Evolutionary conservation across 2,797 vertebrate species (phyloP), one percentile per base, ranked within the genome.

Genomic region (Leucoraja ocellata): DNA sequence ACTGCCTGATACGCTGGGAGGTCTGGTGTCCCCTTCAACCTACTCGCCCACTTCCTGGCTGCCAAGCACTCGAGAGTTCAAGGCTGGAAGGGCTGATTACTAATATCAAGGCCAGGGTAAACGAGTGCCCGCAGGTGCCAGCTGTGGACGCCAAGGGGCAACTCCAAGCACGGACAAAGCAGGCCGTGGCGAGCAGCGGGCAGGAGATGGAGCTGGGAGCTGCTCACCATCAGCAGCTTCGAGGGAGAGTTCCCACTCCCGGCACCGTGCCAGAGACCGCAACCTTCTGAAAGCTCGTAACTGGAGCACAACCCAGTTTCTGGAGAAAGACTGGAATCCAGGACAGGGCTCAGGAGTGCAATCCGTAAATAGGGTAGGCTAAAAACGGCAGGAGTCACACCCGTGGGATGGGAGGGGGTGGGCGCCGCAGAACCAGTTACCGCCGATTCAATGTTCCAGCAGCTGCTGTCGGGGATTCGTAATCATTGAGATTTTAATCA

Each of bases 241-340:
- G 39, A 46, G 46, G 46, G 46, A 46, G 2, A 3, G 46, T 0
- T 4, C 46, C 46, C 46, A 46, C 46, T 46, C 46, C 46, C 65
- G 0, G 9, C 65, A 10, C 65, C 9, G 65, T 68, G 21, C 71
- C 18, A 73, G 14, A 8, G 14, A 88, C 61, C 63, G 18, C 36
- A 32, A 88, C 28, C 32, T 36, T 68, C 63, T 21, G 23, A 88
- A 88, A 32, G 63, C 90, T 92, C 21, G n/a, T 54, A 92, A 92
- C 76, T 92, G 39, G 39, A 92, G 46, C 23, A 54, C 71, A 54
- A 54, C 90, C 90, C 71, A 92, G 13, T 92, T 92, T 92, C 39
- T 10, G 5, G 4, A 71, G 46, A 46, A 46, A 54, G 39, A 36
- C 90, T 54, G n/a, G 23, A 65, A 91, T 71, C 32, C 36, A 25